Base-by-base conservation (phyloP, 2,888 invertebrate genomes). In the Pristionchus maxplancki region DNA sequence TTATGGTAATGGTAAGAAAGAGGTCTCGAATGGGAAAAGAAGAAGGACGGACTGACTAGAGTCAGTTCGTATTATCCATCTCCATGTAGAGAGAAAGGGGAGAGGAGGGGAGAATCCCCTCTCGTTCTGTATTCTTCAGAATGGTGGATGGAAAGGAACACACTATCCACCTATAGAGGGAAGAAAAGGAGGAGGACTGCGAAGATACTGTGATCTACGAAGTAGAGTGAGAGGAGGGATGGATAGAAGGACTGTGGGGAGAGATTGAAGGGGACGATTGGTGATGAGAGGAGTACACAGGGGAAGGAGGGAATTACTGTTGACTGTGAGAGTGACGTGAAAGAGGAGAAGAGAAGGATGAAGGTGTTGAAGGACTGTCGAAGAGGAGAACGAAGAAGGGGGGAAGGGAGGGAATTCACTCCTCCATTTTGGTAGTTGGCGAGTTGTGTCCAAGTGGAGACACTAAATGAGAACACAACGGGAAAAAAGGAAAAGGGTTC, bases 61-160 rank as follows among this genome's bases (percentile, higher is more conserved):
- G 78, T 78, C 78, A n/a, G 28, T n/a, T 44, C 78, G 78, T 44
- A 78, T 71, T 78, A 78, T 78, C 78, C 44, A 48, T 78, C 71
- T 20, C 44, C 9, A 78, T 78, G 78, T 74, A 3, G 40, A 44
- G 74, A 74, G n/a, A 34, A 78, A 28, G 58, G 44, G 11, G 37
- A 37, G 37, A 44, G 78, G 78, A 78, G 78, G 44, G 20, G 53
- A 48, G 34, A 78, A 78, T 78, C 74, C 44, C 44, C 17, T 64
- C 64, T 78, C 74, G 74, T 78, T 78, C 74, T 78, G 44, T 78
- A 78, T 78, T 78, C 74, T 78, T 71, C 24, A 44, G 74, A 78
- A 82, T 50, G 82, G 82, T 50, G 53, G 50, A 82, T 17, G 37
- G 53, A 53, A 17, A 82, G 44, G 74, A 48, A 48, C 44, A 48